A percentile compares a stretch with the other conserved stretches of the same genome.
phyloP scores from a whole-genome alignment of 2,888 invertebrate genomes.

The Nemotelus nigrinus region DNA sequence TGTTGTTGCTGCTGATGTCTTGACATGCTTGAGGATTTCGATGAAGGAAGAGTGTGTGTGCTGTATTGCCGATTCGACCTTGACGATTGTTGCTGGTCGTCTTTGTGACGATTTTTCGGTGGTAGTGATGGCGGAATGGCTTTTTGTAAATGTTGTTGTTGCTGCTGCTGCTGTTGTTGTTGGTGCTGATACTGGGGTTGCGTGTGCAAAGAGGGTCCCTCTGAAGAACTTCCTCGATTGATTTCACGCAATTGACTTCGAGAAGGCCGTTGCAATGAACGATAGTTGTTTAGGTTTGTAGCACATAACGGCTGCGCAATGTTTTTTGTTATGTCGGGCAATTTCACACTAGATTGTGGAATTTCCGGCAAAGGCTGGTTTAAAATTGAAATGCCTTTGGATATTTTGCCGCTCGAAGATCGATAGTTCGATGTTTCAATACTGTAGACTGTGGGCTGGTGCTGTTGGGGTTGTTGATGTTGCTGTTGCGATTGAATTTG shows the following conservation, averaged over 20 bases:
- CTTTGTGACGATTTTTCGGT: constrained; percentile 64
- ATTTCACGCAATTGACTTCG: constrained; percentile 35
- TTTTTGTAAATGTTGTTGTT: constrained; percentile 48
- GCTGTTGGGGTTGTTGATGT: constrained; percentile 55
- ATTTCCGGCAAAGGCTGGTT: constrained; percentile 66
- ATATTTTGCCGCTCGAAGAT: constrained; percentile 51
- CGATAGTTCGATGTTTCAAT: constrained; percentile 61
- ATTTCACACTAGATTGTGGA: constrained; percentile 55
- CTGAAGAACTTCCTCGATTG: not conserved
- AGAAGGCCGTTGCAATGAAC: constrained; percentile 69
- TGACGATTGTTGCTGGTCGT: constrained; percentile 51
- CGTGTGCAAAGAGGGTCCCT: constrained; percentile 19
- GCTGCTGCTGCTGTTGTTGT: constrained; percentile 41
- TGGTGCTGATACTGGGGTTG: constrained; percentile 44
- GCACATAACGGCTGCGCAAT: constrained; percentile 64
- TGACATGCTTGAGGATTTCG: constrained; percentile 60
- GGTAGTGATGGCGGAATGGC: constrained; percentile 62
- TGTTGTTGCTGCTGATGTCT: constrained; percentile 55
- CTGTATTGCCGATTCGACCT: constrained; percentile 57
- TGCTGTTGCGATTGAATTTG: constrained; percentile 33
- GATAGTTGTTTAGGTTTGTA: constrained; percentile 68
- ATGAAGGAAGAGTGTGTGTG: constrained; percentile 61
- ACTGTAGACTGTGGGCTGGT: constrained; percentile 64
- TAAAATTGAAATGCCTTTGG: constrained; percentile 61
- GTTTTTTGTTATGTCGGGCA: constrained; percentile 58